Percentiles rank a stretch among this genome's conserved stretches.
phyloP scores from a whole-genome alignment of 1,140 invertebrate genomes.

The Pachyrhynchus sulphureomaculatus region DNA sequence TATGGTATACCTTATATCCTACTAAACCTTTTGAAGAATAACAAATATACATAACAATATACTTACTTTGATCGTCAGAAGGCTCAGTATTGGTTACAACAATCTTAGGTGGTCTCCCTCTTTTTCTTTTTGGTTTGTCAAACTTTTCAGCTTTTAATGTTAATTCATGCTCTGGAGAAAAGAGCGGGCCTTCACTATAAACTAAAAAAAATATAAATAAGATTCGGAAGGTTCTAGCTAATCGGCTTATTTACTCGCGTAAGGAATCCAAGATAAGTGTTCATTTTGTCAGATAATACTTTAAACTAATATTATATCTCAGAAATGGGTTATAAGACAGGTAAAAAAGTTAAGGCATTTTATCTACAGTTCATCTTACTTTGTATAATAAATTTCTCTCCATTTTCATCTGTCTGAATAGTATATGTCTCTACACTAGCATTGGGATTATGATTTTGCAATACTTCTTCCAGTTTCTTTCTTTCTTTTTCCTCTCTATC shows the following conservation, averaged over 20 bases:
- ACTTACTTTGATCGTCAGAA: constrained; percentile 47
- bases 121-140: constrained; percentile 65
- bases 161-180: constrained; percentile 59
- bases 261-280: too few species aligned
- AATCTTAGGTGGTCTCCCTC: constrained; percentile 67
- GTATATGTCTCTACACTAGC: constrained; percentile 44
- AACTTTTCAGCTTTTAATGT: constrained; percentile 63
- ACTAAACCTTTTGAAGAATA: too few species aligned
- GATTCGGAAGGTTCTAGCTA: too few species aligned
- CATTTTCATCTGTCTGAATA: constrained; percentile 49
- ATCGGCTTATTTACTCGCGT: too few species aligned
- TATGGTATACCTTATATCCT: too few species aligned
- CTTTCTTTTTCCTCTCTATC: constrained; percentile 41
- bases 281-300: too few species aligned
- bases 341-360: too few species aligned
- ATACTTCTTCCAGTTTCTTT: constrained; percentile 41
- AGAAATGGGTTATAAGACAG: too few species aligned
- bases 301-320: too few species aligned
- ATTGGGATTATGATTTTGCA: constrained; percentile 45
- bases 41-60: too few species aligned
- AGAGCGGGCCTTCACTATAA: constrained; percentile 59
- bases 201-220: constrained; percentile 10
- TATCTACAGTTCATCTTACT: too few species aligned
- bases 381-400: constrained; percentile 56
- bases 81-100: constrained; percentile 38